Percentiles rank a stretch among this genome's conserved stretches.
Conservation (phyloP, 2,888 invertebrate species). For the Volucella inflata region DNA sequence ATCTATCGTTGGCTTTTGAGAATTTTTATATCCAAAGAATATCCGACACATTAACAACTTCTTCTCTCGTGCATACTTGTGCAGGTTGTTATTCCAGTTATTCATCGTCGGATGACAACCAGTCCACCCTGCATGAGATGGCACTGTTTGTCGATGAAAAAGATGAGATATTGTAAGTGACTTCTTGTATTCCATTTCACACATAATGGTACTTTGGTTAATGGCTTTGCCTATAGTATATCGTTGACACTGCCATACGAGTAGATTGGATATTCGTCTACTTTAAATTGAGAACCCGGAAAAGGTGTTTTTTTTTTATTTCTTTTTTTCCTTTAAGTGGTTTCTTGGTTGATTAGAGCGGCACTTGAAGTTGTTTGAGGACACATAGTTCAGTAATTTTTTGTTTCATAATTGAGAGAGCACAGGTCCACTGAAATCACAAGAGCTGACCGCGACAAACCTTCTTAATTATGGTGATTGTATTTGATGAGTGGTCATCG, state of each 20-base stretch:
- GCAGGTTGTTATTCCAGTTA: constrained; percentile 60
- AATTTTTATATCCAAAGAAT: background rate
- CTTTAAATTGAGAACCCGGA: constrained; percentile 53
- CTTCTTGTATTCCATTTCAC: constrained; percentile 68
- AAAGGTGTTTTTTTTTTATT: constrained; percentile 42
- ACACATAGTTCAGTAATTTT: too few species aligned
- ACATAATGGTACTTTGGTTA: constrained; percentile 46
- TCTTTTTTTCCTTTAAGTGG: too few species aligned
- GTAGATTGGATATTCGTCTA: background rate
- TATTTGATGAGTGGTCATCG: constrained; percentile 56
- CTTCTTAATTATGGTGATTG: constrained; percentile 66
- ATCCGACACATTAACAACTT: too few species aligned
- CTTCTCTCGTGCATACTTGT: constrained; percentile 9
- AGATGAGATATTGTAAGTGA: constrained; percentile 49
- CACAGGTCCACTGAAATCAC: constrained; percentile 17
- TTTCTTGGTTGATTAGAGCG: too few species aligned
- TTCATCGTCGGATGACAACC: constrained; percentile 25
- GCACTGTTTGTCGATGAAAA: background rate
- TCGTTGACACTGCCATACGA: background rate
- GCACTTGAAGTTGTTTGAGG: too few species aligned
- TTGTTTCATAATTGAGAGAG: background rate
- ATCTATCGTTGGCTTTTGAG: background rate
- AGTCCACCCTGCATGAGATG: constrained; percentile 18
- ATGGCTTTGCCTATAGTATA: constrained; percentile 44
- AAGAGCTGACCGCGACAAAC: constrained; percentile 60